Evolutionary conservation across 2,797 vertebrate species (phyloP).

Genomic region (Sebastes ruberrimus): DNA sequence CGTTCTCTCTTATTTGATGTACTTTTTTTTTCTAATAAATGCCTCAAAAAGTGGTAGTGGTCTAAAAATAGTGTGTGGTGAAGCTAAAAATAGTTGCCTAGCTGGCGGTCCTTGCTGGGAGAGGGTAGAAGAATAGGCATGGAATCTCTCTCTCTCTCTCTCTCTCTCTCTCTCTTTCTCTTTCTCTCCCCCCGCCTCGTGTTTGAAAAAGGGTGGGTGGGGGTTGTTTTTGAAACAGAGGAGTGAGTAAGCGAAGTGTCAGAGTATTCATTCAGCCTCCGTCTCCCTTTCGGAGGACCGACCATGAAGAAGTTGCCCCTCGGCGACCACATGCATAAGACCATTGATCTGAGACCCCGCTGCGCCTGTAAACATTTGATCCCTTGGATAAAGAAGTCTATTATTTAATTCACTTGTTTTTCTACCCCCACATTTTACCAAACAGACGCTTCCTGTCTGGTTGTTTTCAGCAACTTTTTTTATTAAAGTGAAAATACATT

Average conservation of each 20-base stretch:
- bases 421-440: neutral
- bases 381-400: slow-evolving; percentile 82
- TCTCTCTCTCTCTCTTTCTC: slow-evolving; percentile 31
- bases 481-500: slow-evolving; percentile 9
- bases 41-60: slow-evolving; percentile 90
- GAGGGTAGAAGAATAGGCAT: slow-evolving; percentile 95
- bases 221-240: slow-evolving; percentile 70
- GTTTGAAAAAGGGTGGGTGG: slow-evolving; percentile 77
- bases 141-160: slow-evolving; percentile 83
- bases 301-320: slow-evolving; percentile 87
- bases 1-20: slow-evolving; percentile 63
- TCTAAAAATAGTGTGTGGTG: slow-evolving; percentile 95
- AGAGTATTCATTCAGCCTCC: slow-evolving; percentile 87
- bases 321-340: slow-evolving; percentile 86
- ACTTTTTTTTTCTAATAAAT: slow-evolving; percentile 89
- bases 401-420: slow-evolving; percentile 67
- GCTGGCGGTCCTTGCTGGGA: slow-evolving; percentile 90
- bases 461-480: slow-evolving; percentile 14
- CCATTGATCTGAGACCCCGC: slow-evolving; percentile 72
- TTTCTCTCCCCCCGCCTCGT: slow-evolving; percentile 71
- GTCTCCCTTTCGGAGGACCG: slow-evolving; percentile 81
- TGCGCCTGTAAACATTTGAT: slow-evolving; percentile 91
- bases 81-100: slow-evolving; percentile 93
- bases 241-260: slow-evolving; percentile 78
- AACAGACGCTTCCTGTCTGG: slow-evolving; percentile 40